Conservation (phyloP, 2,113 vertebrate genomes). For the Scopus umbretta region DNA sequence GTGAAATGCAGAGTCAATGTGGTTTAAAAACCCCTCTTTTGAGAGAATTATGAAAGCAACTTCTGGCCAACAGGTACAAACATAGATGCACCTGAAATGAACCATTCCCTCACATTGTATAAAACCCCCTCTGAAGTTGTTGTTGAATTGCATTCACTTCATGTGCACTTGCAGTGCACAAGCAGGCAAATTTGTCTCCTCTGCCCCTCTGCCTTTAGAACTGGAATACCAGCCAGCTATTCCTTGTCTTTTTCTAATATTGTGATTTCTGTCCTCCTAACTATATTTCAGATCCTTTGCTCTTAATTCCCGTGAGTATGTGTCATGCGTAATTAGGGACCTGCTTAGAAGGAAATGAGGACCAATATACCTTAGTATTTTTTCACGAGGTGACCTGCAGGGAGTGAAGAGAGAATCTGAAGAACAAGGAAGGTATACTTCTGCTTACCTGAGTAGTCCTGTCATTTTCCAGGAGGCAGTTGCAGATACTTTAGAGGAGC, state of each 20-base stretch:
- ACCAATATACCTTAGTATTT: neutral
- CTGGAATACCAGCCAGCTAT: neutral
- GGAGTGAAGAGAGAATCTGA: neutral
- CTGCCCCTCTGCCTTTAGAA: neutral
- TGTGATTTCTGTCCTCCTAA: neutral
- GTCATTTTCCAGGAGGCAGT: constrained; percentile 84
- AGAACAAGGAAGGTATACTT: neutral
- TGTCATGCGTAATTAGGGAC: neutral
- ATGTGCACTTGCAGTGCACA: neutral
- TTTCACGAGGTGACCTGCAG: neutral
- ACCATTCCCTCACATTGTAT: neutral
- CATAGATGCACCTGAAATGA: neutral
- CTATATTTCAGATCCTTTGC: neutral
- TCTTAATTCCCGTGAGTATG: neutral
- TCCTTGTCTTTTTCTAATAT: neutral
- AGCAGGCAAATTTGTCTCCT: neutral
- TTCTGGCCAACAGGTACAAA: neutral
- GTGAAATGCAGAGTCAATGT: neutral
- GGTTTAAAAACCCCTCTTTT: neutral
- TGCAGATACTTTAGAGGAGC: constrained; percentile 87
- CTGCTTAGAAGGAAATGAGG: neutral
- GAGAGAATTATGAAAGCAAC: neutral
- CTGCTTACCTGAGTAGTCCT: constrained; percentile 11
- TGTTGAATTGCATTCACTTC: neutral
- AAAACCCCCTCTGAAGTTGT: neutral